Percentiles rank a stretch among this genome's conserved stretches.
Conservation (phyloP, 2,113 vertebrate species). For the Meles meles region DNA sequence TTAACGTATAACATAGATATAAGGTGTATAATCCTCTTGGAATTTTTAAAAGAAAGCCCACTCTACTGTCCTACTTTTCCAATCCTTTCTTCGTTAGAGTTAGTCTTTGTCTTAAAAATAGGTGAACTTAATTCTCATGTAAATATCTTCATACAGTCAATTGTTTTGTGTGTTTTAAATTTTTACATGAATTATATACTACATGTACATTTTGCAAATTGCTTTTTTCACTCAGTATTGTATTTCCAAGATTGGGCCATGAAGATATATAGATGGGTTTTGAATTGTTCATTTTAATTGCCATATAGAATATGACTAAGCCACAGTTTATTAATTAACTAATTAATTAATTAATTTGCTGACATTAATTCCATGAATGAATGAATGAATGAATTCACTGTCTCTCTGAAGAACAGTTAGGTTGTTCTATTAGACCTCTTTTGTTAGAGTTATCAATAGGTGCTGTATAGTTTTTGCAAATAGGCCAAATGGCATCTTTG, state of each 20-base stretch:
- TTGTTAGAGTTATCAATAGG: neutral
- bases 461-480: neutral
- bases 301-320: neutral
- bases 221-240: neutral
- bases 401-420: neutral
- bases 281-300: neutral
- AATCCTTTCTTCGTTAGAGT: neutral
- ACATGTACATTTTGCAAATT: neutral
- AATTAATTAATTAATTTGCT: too few species aligned
- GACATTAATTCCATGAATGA: too few species aligned
- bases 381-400: neutral
- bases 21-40: neutral
- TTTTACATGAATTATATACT: neutral
- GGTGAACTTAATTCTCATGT: neutral
- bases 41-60: neutral
- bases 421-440: neutral
- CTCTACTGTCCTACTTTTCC: neutral
- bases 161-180: neutral
- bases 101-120: neutral
- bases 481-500: neutral
- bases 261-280: neutral
- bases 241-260: neutral
- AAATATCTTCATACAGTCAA: neutral
- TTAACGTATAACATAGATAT: neutral
- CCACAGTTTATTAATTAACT: neutral